Percentiles rank a stretch among this genome's conserved stretches.
These are phyloP conservation scores for Scaptomyza hsui DNA, from an alignment of 1,140 invertebrate species.

Conservation along the genomic window DNA sequence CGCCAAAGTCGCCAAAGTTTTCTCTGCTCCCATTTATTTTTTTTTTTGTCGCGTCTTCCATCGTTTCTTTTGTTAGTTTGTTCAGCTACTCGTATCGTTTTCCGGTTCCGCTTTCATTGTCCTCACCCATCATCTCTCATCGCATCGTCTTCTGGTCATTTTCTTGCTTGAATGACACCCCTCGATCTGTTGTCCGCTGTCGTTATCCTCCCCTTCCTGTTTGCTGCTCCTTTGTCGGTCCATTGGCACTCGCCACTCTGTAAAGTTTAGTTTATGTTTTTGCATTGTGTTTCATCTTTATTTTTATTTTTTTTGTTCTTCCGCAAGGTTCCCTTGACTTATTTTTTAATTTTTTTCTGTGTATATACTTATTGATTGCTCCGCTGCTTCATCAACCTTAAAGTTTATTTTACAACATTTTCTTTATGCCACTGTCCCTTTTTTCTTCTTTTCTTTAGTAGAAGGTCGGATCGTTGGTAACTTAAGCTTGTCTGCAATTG, in stretches of 20 bases:
- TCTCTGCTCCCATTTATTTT: neutral
- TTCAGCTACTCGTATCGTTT: slow-evolving; percentile 47
- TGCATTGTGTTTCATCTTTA: slow-evolving; percentile 49
- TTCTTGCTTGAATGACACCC: slow-evolving; percentile 59
- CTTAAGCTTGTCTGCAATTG: slow-evolving; percentile 21
- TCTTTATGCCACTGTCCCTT: slow-evolving; percentile 16
- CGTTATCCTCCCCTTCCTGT: slow-evolving; percentile 21
- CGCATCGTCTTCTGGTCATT: slow-evolving; percentile 40
- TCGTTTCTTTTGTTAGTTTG: slow-evolving; percentile 39
- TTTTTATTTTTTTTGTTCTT: slow-evolving; percentile 7
- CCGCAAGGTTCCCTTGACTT: slow-evolving; percentile 9
- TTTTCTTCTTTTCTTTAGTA: slow-evolving; percentile 14
- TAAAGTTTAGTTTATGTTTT: slow-evolving; percentile 66
- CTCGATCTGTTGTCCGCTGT: neutral
- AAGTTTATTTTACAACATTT: slow-evolving; percentile 37
- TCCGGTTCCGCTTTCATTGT: slow-evolving; percentile 56
- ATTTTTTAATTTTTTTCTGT: slow-evolving; percentile 46
- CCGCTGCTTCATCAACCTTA: slow-evolving; percentile 54
- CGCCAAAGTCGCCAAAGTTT: slow-evolving; percentile 43
- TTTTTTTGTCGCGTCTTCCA: slow-evolving; percentile 16
- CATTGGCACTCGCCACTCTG: slow-evolving; percentile 30
- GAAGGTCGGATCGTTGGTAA: slow-evolving; percentile 30
- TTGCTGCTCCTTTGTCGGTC: slow-evolving; percentile 41
- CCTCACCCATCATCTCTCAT: slow-evolving; percentile 28
- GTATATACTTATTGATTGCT: slow-evolving; percentile 48